Conservation (phyloP, 2,113 vertebrate species). For the Laticauda colubrina region DNA sequence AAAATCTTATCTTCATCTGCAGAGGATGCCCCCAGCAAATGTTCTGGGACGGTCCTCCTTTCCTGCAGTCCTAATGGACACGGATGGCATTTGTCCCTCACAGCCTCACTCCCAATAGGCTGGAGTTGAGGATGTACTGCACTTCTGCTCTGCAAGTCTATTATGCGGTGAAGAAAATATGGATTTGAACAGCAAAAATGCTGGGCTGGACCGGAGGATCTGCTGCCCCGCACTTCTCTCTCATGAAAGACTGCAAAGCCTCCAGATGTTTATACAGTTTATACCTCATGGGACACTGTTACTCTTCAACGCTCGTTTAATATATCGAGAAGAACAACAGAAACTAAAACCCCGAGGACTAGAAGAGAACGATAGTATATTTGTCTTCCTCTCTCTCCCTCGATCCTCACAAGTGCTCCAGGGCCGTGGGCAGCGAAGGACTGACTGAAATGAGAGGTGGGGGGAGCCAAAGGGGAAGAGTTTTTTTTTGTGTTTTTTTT, state of each 20-base stretch:
- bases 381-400: fast-evolving
- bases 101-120: not conserved
- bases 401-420: not conserved
- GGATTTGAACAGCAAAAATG: too few species aligned
- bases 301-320: not conserved
- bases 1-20: not conserved
- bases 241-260: not conserved
- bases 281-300: not conserved
- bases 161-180: not conserved
- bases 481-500: not conserved
- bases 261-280: not conserved
- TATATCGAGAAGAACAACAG: too few species aligned
- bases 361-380: not conserved
- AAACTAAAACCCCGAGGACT: not conserved
- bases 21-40: not conserved
- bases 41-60: not conserved
- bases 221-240: not conserved
- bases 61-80: not conserved
- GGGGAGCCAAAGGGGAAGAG: not conserved
- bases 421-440: not conserved
- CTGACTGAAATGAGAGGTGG: not conserved
- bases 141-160: not conserved
- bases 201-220: not conserved
- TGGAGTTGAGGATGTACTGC: not conserved
- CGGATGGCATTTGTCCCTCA: not conserved